Evolutionary conservation across 2,888 invertebrate genomes (phyloP), one percentile per base, ranked within the genome.

Genomic region (Drosophila pegasa): DNA sequence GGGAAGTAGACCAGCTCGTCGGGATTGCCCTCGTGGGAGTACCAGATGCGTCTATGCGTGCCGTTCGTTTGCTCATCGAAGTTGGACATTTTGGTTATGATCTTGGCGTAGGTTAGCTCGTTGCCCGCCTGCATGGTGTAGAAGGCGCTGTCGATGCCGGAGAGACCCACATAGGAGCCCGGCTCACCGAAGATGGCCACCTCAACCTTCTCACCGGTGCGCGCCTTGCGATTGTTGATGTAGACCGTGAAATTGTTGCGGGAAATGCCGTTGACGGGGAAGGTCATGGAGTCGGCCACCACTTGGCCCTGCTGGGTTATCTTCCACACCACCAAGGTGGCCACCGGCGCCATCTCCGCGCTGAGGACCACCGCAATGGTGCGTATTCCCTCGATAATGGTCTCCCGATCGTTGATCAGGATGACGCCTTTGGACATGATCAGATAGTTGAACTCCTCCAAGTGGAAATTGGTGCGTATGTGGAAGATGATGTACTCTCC

Each of bases 401-500:
- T 94, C 90, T 99, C 96, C 79, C 97, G 96, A 16, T 97, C 96
- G 55, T 95, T 95, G 33, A 97, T 94, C 29, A 99, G 92, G 54
- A 99, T 96, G 43, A 96, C 97, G 4, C 98, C 98, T 91, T 98
- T 98, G 0, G 98, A 96, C 94, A 98, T 95, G 14, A 99, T 95
- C 68, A 98, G 93, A 88, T 98, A 99, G 90, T 96, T 97, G 93
- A 98, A 98, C 40, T 95, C 94, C 69, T 98, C 97, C 90, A 98
- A 94, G 93, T 95, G 97, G 92, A 96, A 97, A 92, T 98, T 98
- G 63, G 97, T 96, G 80, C 97, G 95, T 25, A 99, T 97, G 90
- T 98, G 98, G 91, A 99, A 96, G 62, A 99, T 95, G 87, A 98
- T 96, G 91, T 98, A 98, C 91, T 98, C 97, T 31, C 98, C 98